Base-by-base conservation (phyloP, 2,797 vertebrate species). In the Apogon talboti region DNA sequence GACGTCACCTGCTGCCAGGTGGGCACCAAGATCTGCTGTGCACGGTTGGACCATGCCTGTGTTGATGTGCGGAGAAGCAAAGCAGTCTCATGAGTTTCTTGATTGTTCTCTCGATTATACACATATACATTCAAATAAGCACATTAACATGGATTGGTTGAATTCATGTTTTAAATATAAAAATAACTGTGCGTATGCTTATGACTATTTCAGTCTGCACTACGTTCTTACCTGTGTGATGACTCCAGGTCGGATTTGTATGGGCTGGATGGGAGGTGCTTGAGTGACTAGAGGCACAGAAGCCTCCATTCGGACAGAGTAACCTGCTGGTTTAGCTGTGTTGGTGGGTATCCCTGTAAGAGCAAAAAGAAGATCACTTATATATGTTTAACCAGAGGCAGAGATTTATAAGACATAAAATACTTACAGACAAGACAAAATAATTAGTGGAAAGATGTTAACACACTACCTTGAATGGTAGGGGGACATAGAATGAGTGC, bases 401-500 rank as follows among this genome's bases (percentile, higher is more conserved):
- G 15, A 3, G 9, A 46, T 19, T 6, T 2, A 14, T n/a, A 18
- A 52, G 13, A 65, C 57, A 21, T 14, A 1, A 49, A 71, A 56
- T 38, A 9, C 33, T 35, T 8, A 9, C 33, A 35, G 33, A 46
- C 11, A 45, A 33, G 9, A 35, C 41, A 18, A 24, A 3, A 46
- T 15, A n/a, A 45, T 13, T 33, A n/a, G 15, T 7, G 40, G 38
- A 18, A 54, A 65, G 15, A 57, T 52, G 40, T 43, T 38, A 4
- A 61, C 1, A 1, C 52, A 40, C 43, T 94, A 99, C 98, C 97
- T 98, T 97, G 97, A 86, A 99, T 89, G 75, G 95, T 71, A 45
- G 96, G 95, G 60, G 97, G 98, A 79, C 97, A 99, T 57, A 99
- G 94, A 88, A 99, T 99, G 81, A 99, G 85, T 0, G 97, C 94